Conservation (phyloP, 2,888 invertebrate genomes). For the Anoncus sp. region DNA sequence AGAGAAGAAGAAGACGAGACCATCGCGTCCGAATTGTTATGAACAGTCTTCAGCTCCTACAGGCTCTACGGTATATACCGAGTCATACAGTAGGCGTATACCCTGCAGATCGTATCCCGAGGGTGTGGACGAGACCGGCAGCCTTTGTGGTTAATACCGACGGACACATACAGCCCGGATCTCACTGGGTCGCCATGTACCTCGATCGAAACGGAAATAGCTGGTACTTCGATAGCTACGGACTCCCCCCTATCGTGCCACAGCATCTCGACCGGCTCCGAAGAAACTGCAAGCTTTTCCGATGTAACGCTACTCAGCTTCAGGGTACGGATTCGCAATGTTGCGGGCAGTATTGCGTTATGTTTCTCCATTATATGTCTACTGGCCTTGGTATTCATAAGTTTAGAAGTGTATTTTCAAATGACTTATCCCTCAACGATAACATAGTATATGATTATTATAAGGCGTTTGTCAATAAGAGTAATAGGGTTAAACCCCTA, state of each 20-base stretch:
- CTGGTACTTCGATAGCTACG: slow-evolving; percentile 2
- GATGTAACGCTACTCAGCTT: slow-evolving; percentile 10
- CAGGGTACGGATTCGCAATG: slow-evolving; percentile 9
- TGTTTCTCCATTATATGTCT: slow-evolving; percentile 48
- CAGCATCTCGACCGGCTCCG: neutral
- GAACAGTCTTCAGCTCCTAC: slow-evolving; percentile 11
- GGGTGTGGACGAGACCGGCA: slow-evolving; percentile 5
- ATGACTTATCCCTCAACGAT: slow-evolving; percentile 13
- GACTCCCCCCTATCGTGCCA: neutral
- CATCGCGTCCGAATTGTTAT: neutral
- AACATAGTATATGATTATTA: slow-evolving; percentile 27
- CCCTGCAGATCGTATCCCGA: neutral
- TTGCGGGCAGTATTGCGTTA: slow-evolving; percentile 48
- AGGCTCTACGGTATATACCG: neutral
- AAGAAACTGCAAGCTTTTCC: slow-evolving; percentile 15
- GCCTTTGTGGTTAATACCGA: slow-evolving; percentile 7
- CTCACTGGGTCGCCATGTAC: slow-evolving; percentile 40
- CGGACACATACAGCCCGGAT: slow-evolving; percentile 2
- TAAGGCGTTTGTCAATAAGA: neutral
- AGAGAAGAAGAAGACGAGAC: neutral
- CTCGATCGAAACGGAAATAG: slow-evolving; percentile 21
- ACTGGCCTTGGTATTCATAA: slow-evolving; percentile 24
- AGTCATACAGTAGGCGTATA: neutral
- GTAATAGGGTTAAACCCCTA: neutral
- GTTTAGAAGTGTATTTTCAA: slow-evolving; percentile 32